A percentile compares a stretch with the other conserved stretches of the same genome.
These are phyloP conservation scores for Polypedilum vanderplanki DNA, from an alignment of 1,140 invertebrate genomes.

Conservation along the genomic window DNA sequence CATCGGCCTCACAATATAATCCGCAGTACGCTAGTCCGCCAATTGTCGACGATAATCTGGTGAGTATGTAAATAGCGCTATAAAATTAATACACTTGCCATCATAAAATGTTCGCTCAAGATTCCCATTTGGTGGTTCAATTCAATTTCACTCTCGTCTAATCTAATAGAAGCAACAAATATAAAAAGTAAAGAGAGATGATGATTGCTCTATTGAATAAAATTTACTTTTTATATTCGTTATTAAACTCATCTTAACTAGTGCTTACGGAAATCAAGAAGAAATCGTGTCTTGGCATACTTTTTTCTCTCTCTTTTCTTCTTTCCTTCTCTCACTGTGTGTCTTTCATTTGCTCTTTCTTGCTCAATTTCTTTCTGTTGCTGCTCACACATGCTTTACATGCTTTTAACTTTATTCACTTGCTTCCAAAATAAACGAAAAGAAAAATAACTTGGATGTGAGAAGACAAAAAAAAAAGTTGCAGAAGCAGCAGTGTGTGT, in stretches of 20 bases:
- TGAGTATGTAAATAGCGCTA: neutral
- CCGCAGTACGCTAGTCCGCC: neutral
- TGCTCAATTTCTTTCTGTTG: neutral
- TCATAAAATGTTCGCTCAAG: neutral
- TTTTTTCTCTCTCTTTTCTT: neutral
- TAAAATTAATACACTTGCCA: neutral
- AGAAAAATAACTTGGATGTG: no score
- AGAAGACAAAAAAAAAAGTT: no score
- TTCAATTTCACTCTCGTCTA: conserved; percentile 5
- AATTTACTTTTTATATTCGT: neutral
- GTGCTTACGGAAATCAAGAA: conserved; percentile 27
- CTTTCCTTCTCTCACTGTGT: neutral
- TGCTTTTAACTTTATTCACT: neutral
- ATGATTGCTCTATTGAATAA: conserved; percentile 1
- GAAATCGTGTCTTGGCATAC: conserved; percentile 28
- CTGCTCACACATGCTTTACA: neutral
- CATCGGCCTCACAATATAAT: neutral
- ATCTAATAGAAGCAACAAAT: neutral
- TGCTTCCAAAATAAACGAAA: no score
- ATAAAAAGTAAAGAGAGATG: neutral
- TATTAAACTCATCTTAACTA: conserved; percentile 23
- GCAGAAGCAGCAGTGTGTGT: no score
- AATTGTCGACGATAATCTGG: neutral
- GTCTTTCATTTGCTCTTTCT: neutral
- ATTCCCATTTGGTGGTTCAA: neutral